Evolutionary conservation across 2,113 vertebrate genomes (phyloP).

Genomic region (Megaleporinus macrocephalus): DNA sequence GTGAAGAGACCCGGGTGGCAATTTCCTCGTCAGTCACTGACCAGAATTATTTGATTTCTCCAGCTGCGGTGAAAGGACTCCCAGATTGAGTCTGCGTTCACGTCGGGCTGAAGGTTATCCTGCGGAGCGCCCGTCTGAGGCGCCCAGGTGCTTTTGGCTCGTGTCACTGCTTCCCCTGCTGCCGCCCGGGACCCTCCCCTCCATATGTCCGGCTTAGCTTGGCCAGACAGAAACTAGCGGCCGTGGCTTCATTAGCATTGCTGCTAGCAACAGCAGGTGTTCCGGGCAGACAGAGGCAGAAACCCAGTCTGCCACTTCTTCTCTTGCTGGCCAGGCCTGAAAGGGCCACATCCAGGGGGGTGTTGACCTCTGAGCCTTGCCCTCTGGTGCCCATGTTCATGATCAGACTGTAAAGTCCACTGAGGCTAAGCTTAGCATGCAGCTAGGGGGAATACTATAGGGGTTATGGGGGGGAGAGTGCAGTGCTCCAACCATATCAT

Average conservation of each 20-base stretch:
- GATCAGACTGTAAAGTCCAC: slow-evolving; percentile 24
- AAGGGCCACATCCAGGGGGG: neutral
- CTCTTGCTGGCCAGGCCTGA: neutral
- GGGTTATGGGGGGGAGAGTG: neutral
- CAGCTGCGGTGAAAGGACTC: slow-evolving; percentile 64
- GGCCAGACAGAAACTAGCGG: neutral
- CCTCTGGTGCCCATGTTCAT: neutral
- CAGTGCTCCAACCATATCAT: neutral
- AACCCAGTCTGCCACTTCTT: slow-evolving; percentile 11
- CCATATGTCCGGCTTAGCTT: slow-evolving; percentile 7
- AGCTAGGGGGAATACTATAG: neutral
- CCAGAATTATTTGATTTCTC: slow-evolving; percentile 67
- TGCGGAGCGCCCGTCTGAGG: slow-evolving; percentile 57
- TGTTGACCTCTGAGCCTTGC: slow-evolving; percentile 28
- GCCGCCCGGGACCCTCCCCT: slow-evolving; percentile 3
- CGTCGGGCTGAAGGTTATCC: slow-evolving; percentile 64
- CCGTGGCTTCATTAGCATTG: slow-evolving; percentile 60
- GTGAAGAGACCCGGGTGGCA: slow-evolving; percentile 46
- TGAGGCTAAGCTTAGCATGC: neutral
- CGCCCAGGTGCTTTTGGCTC: slow-evolving; percentile 34
- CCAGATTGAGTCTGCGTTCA: slow-evolving; percentile 67
- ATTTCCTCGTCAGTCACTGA: slow-evolving; percentile 63
- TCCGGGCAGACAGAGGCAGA: slow-evolving; percentile 32
- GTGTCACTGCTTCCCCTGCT: neutral
- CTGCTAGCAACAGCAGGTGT: slow-evolving; percentile 54